Evolutionary conservation across 2,113 vertebrate genomes (phyloP).

Genomic region (Microtus oregoni): DNA sequence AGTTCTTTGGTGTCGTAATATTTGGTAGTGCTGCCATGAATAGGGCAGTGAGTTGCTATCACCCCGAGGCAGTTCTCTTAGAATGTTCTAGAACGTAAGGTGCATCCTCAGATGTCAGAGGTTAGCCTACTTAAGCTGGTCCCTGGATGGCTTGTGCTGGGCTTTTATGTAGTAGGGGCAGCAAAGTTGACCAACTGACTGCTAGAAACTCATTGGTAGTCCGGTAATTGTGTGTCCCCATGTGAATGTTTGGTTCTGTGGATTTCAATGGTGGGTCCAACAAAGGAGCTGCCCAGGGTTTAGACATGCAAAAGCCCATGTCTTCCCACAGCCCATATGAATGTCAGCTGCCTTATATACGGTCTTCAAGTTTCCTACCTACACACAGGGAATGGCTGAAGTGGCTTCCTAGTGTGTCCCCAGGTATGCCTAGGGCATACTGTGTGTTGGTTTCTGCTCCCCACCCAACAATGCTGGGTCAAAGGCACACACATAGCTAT

Average conservation of each 20-base stretch:
- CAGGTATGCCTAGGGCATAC: background rate
- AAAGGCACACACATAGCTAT: background rate
- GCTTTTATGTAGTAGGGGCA: background rate
- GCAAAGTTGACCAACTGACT: background rate
- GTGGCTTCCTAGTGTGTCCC: background rate
- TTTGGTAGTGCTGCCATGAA: accelerated
- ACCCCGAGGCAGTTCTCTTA: background rate
- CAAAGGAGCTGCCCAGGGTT: too few relatives aligned
- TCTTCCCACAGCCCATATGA: too few relatives aligned
- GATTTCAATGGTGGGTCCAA: background rate
- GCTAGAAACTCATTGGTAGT: background rate
- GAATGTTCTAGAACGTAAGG: too few relatives aligned
- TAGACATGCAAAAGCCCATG: background rate
- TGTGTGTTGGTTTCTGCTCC: too few relatives aligned
- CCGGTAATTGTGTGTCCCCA: accelerated
- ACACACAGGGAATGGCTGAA: background rate
- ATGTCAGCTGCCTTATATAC: accelerated
- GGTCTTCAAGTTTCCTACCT: background rate
- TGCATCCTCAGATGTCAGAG: background rate
- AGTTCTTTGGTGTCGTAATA: background rate
- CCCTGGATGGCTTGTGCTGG: background rate
- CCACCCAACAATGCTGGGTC: background rate
- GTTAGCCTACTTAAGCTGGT: accelerated
- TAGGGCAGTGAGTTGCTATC: accelerated
- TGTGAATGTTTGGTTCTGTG: background rate